Conservation (phyloP, 2,113 vertebrate species). For the Mus pahari region DNA sequence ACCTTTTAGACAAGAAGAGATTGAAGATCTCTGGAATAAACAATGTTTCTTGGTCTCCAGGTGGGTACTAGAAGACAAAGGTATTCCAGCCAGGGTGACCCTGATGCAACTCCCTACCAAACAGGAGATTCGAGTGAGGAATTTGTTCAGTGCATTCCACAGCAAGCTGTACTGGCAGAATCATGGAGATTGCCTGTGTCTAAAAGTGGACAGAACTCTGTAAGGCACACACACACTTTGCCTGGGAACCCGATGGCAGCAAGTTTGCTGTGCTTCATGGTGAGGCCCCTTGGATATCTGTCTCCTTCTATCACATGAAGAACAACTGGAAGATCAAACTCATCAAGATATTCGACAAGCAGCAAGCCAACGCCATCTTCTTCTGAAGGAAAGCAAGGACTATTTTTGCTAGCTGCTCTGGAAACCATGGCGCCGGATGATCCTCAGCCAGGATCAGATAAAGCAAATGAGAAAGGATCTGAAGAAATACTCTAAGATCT, state of each 20-base stretch:
- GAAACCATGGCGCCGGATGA: constrained; percentile 93
- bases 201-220: constrained; percentile 97
- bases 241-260: constrained; percentile 98
- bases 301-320: constrained; percentile 98
- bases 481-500: constrained; percentile 99
- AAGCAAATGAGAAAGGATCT: constrained; percentile 99
- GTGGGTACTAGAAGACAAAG: constrained; percentile 99
- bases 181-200: constrained; percentile 97
- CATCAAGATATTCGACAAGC: constrained; percentile 97
- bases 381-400: constrained; percentile 98
- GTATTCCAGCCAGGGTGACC: constrained; percentile 97
- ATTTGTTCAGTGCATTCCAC: constrained; percentile 97
- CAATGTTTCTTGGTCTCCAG: constrained; percentile 99
- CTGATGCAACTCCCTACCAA: constrained; percentile 97
- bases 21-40: constrained; percentile 98
- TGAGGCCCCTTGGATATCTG: constrained; percentile 94
- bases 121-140: constrained; percentile 96
- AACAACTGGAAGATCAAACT: constrained; percentile 98
- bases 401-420: constrained; percentile 98
- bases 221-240: constrained; percentile 98
- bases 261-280: constrained; percentile 98
- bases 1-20: constrained; percentile 98
- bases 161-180: constrained; percentile 99
- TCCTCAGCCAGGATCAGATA: constrained; percentile 93
- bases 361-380: constrained; percentile 99